Conservation (phyloP, 2,113 vertebrate genomes). For the Bujurquina vittata region DNA sequence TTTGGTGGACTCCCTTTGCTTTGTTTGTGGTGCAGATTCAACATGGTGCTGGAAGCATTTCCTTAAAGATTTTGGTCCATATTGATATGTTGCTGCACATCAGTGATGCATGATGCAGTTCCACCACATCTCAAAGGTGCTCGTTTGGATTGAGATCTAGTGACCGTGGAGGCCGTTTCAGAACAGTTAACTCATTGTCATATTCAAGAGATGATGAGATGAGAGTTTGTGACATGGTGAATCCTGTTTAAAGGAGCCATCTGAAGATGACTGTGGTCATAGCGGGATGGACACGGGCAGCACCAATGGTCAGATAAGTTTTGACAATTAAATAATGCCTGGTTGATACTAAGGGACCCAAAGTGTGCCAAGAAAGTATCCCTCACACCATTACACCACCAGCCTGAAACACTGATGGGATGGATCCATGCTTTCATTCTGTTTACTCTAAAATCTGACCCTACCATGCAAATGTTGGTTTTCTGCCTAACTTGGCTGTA, state of each 20-base stretch:
- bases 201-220: not conserved
- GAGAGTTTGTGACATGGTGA: not conserved
- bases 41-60: not conserved
- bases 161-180: not conserved
- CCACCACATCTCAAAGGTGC: not conserved
- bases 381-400: too few relatives aligned
- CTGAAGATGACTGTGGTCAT: not conserved
- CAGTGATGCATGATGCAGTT: not conserved
- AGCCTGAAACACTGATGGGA: too few relatives aligned
- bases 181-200: not conserved
- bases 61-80: not conserved
- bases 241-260: not conserved
- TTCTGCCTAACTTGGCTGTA: not conserved
- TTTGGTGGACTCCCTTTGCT: not conserved
- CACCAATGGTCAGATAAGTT: not conserved
- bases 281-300: not conserved
- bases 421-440: too few relatives aligned
- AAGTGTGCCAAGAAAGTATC: too few relatives aligned
- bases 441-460: not conserved
- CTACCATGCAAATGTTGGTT: rapidly evolving
- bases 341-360: not conserved
- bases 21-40: not conserved
- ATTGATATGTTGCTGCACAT: not conserved
- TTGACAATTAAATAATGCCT: rapidly evolving
- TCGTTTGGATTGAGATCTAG: not conserved